Evolutionary conservation across 2,797 vertebrate species (phyloP).

Genomic region (Heteromormyrus szaboi): DNA sequence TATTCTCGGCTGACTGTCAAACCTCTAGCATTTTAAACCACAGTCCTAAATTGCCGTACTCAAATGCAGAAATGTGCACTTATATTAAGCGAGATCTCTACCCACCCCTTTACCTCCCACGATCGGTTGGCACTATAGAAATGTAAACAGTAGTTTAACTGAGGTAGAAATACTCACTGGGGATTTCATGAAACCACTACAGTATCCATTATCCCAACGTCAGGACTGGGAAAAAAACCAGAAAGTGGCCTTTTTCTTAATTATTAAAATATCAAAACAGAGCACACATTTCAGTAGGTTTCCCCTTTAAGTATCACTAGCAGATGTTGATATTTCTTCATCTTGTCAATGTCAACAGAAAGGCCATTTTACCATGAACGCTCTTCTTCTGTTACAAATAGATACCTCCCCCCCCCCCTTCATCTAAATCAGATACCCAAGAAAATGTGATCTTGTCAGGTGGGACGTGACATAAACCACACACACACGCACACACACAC

Average conservation of each 20-base stretch:
- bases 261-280: conserved; percentile 2
- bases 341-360: background rate
- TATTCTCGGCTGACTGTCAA: background rate
- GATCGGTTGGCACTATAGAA: background rate
- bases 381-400: background rate
- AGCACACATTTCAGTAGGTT: background rate
- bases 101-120: background rate
- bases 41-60: background rate
- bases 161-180: background rate
- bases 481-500: background rate
- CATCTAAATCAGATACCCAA: background rate
- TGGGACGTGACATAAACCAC: background rate
- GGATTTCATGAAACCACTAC: background rate
- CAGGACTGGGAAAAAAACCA: background rate
- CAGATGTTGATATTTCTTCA: background rate
- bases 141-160: conserved; percentile 6
- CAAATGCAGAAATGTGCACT: background rate
- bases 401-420: background rate
- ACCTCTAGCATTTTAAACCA: background rate
- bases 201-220: background rate
- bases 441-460: background rate
- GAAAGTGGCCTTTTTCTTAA: background rate
- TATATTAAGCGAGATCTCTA: background rate
- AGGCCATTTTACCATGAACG: background rate
- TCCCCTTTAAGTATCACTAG: background rate